Evolutionary conservation across 2,888 invertebrate genomes (phyloP).

Genomic region (Chromoteleia sp.): DNA sequence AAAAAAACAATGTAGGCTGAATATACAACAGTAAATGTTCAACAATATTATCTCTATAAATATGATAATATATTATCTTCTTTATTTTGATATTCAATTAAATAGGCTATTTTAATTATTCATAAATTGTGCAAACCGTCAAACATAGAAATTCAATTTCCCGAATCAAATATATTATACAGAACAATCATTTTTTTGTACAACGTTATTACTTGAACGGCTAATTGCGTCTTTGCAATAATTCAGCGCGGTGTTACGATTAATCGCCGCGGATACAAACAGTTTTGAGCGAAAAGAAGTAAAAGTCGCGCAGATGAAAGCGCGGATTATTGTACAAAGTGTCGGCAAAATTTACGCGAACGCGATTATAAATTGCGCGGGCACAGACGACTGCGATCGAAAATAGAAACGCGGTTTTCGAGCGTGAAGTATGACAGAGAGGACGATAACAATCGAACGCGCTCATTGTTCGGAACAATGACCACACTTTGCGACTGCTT

Average conservation of each 20-base stretch:
- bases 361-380: constrained; percentile 41
- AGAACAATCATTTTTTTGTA: too few relatives aligned
- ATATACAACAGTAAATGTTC: too few relatives aligned
- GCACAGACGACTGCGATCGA: constrained; percentile 47
- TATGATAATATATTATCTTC: too few relatives aligned
- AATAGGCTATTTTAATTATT: too few relatives aligned
- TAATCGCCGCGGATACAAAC: constrained; percentile 4
- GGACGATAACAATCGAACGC: constrained; percentile 59
- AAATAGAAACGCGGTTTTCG: constrained; percentile 39
- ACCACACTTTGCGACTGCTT: constrained; percentile 58
- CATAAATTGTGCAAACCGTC: too few relatives aligned
- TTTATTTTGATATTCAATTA: too few relatives aligned
- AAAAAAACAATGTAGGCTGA: too few relatives aligned
- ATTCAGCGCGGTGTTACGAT: background rate
- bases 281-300: background rate
- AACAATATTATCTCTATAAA: too few relatives aligned
- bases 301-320: constrained; percentile 27
- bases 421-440: constrained; percentile 42
- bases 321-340: constrained; percentile 10
- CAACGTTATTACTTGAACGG: too few relatives aligned
- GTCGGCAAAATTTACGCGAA: constrained; percentile 11
- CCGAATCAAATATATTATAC: too few relatives aligned
- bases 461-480: constrained; percentile 67
- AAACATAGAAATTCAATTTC: too few relatives aligned
- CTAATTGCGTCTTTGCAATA: constrained; percentile 36